These are phyloP conservation scores for Phrynocephalus forsythii DNA, from an alignment of 2,797 vertebrate species.

Conservation along the genomic window DNA sequence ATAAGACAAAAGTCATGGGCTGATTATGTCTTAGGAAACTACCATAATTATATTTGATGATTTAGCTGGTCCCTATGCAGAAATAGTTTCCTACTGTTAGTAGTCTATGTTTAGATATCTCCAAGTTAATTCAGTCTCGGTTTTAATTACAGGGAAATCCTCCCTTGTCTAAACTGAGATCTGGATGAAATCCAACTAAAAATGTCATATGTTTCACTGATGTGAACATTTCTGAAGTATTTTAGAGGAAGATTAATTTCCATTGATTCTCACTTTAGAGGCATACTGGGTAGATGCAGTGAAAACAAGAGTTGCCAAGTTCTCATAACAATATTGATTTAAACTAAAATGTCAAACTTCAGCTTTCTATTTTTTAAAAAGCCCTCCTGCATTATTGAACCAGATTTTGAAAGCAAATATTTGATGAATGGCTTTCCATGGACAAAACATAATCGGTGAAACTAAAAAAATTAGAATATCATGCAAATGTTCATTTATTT, in stretches of 20 bases:
- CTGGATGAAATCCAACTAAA: neutral
- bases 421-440: neutral
- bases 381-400: neutral
- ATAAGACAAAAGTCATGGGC: too few species aligned
- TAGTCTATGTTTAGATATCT: neutral
- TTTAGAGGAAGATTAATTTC: neutral
- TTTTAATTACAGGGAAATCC: too few species aligned
- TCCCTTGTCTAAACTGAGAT: neutral
- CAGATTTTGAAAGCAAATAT: neutral
- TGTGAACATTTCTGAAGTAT: neutral
- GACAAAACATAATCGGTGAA: neutral
- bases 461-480: too few species aligned
- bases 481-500: too few species aligned
- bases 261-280: neutral
- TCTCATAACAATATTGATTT: neutral
- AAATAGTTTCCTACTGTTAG: neutral
- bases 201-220: neutral
- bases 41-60: too few species aligned
- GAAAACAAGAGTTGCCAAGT: neutral
- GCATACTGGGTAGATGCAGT: neutral
- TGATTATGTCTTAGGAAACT: too few species aligned
- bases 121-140: neutral
- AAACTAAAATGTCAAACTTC: constrained; percentile 2
- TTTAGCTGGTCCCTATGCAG: neutral
- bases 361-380: neutral